Base-by-base conservation (phyloP, 2,888 invertebrate genomes). In the Cerastoderma edule region DNA sequence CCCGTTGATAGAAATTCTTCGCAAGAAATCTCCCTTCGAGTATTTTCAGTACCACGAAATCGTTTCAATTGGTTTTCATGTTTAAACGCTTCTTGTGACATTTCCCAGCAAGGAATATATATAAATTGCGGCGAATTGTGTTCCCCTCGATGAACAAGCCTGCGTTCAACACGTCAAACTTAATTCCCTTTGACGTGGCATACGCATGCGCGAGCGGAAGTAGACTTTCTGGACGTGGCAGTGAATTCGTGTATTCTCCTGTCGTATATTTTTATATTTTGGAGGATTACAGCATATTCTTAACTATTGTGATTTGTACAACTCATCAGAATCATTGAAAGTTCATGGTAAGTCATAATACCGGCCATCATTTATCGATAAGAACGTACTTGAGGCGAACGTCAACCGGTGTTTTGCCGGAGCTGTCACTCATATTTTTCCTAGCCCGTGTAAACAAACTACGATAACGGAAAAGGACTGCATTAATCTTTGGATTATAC, bases 121-220 rank as follows among this genome's bases (percentile, higher is more conserved):
- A n/a, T n/a, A n/a, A n/a, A n/a, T n/a, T n/a, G n/a, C n/a, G n/a
- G n/a, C n/a, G n/a, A n/a, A n/a, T n/a, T n/a, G n/a, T n/a, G n/a
- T n/a, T n/a, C n/a, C n/a, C n/a, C n/a, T n/a, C n/a, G n/a, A n/a
- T n/a, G n/a, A n/a, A n/a, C n/a, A n/a, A n/a, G n/a, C n/a, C n/a
- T n/a, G n/a, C n/a, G n/a, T n/a, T n/a, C n/a, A n/a, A n/a, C n/a
- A n/a, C n/a, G n/a, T n/a, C n/a, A n/a, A n/a, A n/a, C n/a, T n/a
- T n/a, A n/a, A n/a, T n/a, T n/a, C 46, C 65, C 46, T 53, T 78
- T 80, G 85, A 91, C 90, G 90, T 91, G 90, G 90, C 90, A 90
- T 32, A 69, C 89, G 90, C 90, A 90, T 87, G 89, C 75, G 79
- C 81, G 68, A 80, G 65, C 86, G 83, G 81, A 83, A 84, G 85